These are phyloP conservation scores for Apolygus lucorum DNA, from an alignment of 1,140 invertebrate species.

Conservation along the genomic window DNA sequence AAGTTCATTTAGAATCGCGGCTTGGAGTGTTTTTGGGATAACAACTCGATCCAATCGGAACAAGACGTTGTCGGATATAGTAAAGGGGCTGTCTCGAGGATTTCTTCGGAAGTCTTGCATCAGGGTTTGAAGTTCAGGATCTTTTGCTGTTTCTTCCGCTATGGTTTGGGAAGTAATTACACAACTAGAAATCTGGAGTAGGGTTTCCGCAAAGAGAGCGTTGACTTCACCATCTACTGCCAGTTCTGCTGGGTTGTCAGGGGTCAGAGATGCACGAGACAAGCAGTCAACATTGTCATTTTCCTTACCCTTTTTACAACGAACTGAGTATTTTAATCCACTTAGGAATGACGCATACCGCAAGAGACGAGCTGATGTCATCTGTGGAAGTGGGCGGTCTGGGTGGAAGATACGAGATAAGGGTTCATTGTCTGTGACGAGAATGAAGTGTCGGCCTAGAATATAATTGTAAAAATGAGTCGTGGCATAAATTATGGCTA, in stretches of 20 bases:
- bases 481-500: conserved; percentile 43
- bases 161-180: not conserved
- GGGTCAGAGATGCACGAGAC: not conserved
- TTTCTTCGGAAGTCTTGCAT: no score
- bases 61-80: not conserved
- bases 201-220: not conserved
- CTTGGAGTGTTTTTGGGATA: conserved; percentile 22
- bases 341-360: conserved; percentile 35
- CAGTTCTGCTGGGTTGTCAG: not conserved
- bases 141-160: not conserved
- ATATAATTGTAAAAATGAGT: conserved; percentile 43
- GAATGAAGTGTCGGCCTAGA: no score
- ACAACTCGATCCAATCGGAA: conserved; percentile 17
- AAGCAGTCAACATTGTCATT: conserved; percentile 32
- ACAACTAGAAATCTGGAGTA: not conserved
- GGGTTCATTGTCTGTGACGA: conserved; percentile 39
- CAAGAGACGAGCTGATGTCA: conserved; percentile 28
- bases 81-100: not conserved
- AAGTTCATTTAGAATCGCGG: conserved; percentile 25
- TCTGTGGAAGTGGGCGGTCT: conserved; percentile 33
- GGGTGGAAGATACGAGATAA: conserved; percentile 35
- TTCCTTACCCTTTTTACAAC: conserved; percentile 26
- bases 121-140: not conserved
- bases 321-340: conserved; percentile 33
- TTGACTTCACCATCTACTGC: not conserved